Evolutionary conservation across 2,113 vertebrate genomes (phyloP).

Genomic region (Theristicus caerulescens): DNA sequence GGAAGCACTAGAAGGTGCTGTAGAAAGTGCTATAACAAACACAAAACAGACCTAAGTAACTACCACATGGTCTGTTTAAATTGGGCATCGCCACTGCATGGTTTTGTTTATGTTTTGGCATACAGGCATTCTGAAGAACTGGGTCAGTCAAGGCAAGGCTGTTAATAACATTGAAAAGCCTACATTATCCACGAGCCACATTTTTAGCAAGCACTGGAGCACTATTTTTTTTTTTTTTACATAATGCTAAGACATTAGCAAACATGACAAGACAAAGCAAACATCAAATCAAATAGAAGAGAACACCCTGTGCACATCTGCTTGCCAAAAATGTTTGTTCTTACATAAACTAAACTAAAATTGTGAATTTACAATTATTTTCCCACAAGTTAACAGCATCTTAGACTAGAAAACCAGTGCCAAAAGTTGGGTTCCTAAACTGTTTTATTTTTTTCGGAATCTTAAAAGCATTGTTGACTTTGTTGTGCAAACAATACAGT

Average conservation of each 20-base stretch:
- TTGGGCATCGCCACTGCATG: not conserved
- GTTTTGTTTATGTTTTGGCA: not conserved
- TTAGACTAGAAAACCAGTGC: not conserved
- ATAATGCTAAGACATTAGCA: not conserved
- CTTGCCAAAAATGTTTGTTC: not conserved
- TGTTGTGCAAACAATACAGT: not conserved
- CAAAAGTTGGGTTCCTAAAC: not conserved
- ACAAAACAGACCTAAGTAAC: constrained; percentile 1
- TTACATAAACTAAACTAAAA: not conserved
- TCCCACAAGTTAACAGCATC: not conserved
- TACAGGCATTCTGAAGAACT: not conserved
- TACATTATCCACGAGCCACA: not conserved
- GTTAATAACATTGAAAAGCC: not conserved
- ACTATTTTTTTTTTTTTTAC: not conserved
- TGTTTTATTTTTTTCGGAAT: not conserved
- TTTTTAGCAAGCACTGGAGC: not conserved
- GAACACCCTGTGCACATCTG: not conserved
- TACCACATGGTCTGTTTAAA: not conserved
- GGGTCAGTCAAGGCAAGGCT: not conserved
- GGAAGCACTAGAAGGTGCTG: not conserved
- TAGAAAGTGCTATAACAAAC: not conserved
- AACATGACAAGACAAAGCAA: not conserved
- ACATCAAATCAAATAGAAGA: not conserved
- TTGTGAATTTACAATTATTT: not conserved
- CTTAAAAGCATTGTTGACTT: not conserved